Evolutionary conservation across 2,113 vertebrate species (phyloP).

Genomic region (Zingel zingel): DNA sequence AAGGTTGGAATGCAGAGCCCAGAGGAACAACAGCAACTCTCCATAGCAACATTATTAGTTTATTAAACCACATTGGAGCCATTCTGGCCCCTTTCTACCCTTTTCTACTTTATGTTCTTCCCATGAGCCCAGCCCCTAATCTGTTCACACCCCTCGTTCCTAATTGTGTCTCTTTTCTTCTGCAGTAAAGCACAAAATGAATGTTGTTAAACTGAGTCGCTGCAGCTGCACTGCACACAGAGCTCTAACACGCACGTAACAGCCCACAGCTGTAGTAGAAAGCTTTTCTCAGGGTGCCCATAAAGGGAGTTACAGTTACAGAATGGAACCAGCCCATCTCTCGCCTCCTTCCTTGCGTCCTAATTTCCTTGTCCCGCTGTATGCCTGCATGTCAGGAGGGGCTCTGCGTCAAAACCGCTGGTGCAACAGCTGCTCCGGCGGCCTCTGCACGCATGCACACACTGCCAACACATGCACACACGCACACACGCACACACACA

Average conservation of each 20-base stretch:
- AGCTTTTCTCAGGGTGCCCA: conserved; percentile 10
- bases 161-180: conserved; percentile 5
- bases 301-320: conserved; percentile 11
- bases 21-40: conserved; percentile 30
- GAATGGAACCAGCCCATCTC: conserved; percentile 7
- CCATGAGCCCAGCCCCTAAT: conserved; percentile 13
- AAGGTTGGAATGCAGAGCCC: conserved; percentile 10
- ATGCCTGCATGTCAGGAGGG: conserved; percentile 31
- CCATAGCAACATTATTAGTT: conserved; percentile 32
- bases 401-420: conserved; percentile 50
- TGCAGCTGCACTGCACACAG: conserved; percentile 47
- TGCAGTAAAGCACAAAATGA: conserved; percentile 34
- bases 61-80: conserved; percentile 24
- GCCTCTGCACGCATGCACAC: conserved; percentile 9
- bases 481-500: conserved; percentile 13
- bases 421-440: conserved; percentile 61
- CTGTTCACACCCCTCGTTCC: conserved; percentile 38
- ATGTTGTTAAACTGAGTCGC: conserved; percentile 31
- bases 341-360: conserved; percentile 22
- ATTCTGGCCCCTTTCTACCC: not conserved
- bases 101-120: conserved; percentile 33
- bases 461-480: conserved; percentile 25
- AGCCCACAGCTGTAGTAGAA: conserved; percentile 27
- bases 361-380: conserved; percentile 29
- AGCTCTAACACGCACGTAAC: not conserved